Percentiles rank a stretch among this genome's conserved stretches.
These are phyloP conservation scores for Chromoteleia sp. DNA, from an alignment of 2,888 invertebrate species.

Conservation along the genomic window DNA sequence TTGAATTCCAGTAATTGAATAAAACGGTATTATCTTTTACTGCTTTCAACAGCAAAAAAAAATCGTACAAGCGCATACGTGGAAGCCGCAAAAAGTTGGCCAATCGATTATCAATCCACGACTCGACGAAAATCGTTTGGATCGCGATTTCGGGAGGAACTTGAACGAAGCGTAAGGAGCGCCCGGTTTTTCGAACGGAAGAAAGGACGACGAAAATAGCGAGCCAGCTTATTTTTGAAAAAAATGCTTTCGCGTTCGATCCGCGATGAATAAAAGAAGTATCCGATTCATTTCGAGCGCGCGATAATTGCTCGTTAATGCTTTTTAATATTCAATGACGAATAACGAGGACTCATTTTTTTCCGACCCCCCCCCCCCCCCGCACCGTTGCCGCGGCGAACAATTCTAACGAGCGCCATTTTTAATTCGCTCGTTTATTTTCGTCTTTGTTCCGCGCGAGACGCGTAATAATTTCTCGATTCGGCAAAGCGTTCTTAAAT, in stretches of 20 bases:
- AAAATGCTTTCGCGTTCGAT: background rate
- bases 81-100: constrained; percentile 5
- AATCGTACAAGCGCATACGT: constrained; percentile 1
- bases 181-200: background rate
- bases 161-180: too few species aligned
- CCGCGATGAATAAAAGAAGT: too few species aligned
- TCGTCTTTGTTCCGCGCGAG: background rate
- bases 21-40: constrained; percentile 4
- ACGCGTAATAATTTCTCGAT: background rate
- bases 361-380: too few species aligned
- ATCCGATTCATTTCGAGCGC: too few species aligned
- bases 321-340: too few species aligned
- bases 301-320: too few species aligned
- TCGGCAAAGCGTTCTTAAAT: background rate
- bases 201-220: constrained; percentile 12
- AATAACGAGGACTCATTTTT: background rate
- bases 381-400: too few species aligned
- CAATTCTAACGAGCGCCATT: constrained; percentile 23
- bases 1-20: background rate
- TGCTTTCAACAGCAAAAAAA: constrained; percentile 1
- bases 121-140: too few species aligned
- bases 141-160: too few species aligned
- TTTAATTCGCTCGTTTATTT: constrained; percentile 5
- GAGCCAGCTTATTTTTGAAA: too few species aligned
- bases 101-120: constrained; percentile 34